Percentiles rank a stretch among this genome's conserved stretches.
phyloP scores from a whole-genome alignment of 2,797 vertebrate genomes.

The Champsocephalus esox region DNA sequence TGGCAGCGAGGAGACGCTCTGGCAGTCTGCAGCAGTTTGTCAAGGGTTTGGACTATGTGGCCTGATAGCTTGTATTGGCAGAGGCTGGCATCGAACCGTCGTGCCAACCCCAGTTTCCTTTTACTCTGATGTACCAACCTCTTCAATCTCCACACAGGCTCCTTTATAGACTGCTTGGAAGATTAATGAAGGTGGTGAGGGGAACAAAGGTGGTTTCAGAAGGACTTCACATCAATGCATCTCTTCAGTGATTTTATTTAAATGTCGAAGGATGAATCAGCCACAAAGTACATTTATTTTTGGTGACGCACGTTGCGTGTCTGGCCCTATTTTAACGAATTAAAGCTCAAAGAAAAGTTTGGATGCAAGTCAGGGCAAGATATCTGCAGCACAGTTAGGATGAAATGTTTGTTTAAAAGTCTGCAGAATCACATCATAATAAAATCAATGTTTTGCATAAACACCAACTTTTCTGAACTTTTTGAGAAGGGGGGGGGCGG shows the following conservation, averaged over 20 bases:
- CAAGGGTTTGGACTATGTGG: slow-evolving; percentile 54
- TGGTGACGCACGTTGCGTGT: not conserved
- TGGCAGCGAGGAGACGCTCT: slow-evolving; percentile 54
- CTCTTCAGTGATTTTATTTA: slow-evolving; percentile 37
- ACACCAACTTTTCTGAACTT: not conserved
- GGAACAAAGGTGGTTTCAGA: slow-evolving; percentile 70
- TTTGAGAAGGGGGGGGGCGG: not conserved
- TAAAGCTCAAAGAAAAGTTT: not conserved
- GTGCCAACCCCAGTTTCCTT: slow-evolving; percentile 69
- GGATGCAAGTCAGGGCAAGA: not conserved
- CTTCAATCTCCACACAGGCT: slow-evolving; percentile 65
- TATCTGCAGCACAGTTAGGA: not conserved
- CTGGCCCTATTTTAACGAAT: slow-evolving; percentile 9
- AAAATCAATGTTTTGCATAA: not conserved
- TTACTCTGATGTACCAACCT: slow-evolving; percentile 68
- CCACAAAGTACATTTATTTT: slow-evolving; percentile 33
- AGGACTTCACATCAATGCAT: slow-evolving; percentile 48
- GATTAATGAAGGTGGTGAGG: slow-evolving; percentile 73
- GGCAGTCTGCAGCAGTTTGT: slow-evolving; percentile 47
- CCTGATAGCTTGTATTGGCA: slow-evolving; percentile 78
- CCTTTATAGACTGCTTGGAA: slow-evolving; percentile 63
- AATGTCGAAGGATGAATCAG: slow-evolving; percentile 39
- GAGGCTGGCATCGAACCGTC: slow-evolving; percentile 51
- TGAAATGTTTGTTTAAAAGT: not conserved
- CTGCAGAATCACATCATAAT: not conserved